phyloP scores from a whole-genome alignment of 2,113 vertebrate genomes.

The Probosciger aterrimus region DNA sequence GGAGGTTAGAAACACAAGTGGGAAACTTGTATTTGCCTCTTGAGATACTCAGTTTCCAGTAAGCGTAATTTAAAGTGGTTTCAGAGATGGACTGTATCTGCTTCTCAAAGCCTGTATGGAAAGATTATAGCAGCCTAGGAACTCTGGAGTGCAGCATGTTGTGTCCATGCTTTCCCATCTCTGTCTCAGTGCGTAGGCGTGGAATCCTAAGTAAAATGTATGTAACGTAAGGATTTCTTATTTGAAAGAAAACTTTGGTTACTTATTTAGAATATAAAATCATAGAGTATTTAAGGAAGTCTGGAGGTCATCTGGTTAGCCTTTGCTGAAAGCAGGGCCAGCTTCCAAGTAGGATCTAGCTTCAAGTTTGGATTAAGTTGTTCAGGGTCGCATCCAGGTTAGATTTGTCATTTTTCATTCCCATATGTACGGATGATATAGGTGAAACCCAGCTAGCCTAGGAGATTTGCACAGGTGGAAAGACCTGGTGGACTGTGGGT shows the following conservation, averaged over 20 bases:
- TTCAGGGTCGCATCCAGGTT: neutral
- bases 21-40: neutral
- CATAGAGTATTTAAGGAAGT: neutral
- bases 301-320: neutral
- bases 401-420: neutral
- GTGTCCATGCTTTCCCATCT: neutral
- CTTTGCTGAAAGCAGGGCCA: neutral
- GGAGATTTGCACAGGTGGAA: neutral
- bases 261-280: neutral
- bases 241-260: neutral
- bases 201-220: neutral
- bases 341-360: neutral
- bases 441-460: neutral
- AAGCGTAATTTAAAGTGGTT: neutral
- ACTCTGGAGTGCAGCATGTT: neutral
- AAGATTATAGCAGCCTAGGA: neutral
- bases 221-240: neutral
- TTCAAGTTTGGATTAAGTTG: neutral
- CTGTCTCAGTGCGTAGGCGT: neutral
- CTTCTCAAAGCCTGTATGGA: neutral
- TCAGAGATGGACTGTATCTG: neutral
- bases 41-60: neutral
- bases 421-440: rapidly evolving
- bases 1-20: neutral
- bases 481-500: neutral